phyloP scores from a whole-genome alignment of 2,797 vertebrate species.

The Melopsittacus undulatus region DNA sequence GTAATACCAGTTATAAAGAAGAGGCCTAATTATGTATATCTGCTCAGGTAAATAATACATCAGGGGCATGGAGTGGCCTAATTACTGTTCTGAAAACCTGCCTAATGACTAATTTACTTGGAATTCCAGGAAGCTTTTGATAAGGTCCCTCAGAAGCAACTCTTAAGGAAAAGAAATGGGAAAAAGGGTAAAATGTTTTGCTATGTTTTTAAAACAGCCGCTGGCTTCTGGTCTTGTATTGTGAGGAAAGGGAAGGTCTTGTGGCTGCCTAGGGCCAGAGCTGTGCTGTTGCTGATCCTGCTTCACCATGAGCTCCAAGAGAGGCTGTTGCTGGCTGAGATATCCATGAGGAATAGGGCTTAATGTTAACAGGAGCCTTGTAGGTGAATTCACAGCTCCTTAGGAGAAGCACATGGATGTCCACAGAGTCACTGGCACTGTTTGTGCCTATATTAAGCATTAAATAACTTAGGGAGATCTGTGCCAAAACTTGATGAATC shows the following conservation, averaged over 20 bases:
- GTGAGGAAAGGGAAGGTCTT: neutral
- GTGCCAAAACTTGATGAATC: accelerated
- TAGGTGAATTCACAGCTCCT: neutral
- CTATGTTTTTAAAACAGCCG: neutral
- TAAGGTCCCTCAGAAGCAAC: constrained; percentile 53
- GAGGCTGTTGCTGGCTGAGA: neutral
- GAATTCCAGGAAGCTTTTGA: constrained; percentile 63
- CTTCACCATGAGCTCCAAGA: accelerated
- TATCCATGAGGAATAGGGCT: neutral
- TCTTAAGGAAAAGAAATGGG: constrained; percentile 56
- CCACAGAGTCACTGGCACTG: accelerated
- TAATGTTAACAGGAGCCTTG: neutral
- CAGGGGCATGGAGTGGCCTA: constrained; percentile 50
- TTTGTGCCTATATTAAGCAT: too few species aligned
- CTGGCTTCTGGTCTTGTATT: neutral
- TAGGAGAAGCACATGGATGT: neutral
- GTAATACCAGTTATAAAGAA: constrained; percentile 70
- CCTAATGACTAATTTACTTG: constrained; percentile 64
- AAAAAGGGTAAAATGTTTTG: constrained; percentile 42
- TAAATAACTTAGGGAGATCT: neutral
- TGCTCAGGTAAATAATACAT: constrained; percentile 65
- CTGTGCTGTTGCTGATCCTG: neutral
- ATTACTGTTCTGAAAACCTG: constrained; percentile 61
- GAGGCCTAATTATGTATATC: constrained; percentile 69
- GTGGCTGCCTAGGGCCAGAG: neutral